Conservation (phyloP, 2,888 invertebrate genomes). For the Patella pellucida region DNA sequence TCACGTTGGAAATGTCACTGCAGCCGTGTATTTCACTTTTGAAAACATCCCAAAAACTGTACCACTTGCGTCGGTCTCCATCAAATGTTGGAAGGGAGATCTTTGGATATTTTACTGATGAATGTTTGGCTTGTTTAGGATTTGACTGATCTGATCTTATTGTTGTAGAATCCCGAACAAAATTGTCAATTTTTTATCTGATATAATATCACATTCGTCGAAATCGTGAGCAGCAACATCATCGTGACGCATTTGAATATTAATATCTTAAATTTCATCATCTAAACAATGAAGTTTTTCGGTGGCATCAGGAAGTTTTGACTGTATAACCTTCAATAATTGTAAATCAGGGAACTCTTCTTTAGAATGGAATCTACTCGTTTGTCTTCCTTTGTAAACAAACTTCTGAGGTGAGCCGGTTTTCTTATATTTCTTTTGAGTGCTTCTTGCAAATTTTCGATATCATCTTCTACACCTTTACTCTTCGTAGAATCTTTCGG, state of each 20-base stretch:
- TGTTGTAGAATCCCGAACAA: not conserved
- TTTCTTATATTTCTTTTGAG: not conserved
- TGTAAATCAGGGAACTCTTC: not conserved
- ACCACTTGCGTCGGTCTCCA: not conserved
- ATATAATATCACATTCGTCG: not conserved
- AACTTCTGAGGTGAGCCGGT: not conserved
- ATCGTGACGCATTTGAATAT: not conserved
- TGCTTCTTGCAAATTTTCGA: not conserved
- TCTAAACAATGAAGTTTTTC: not conserved
- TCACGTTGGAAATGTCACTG: too few relatives aligned
- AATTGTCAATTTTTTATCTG: not conserved
- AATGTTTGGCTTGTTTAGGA: not conserved
- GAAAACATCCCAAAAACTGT: too few relatives aligned
- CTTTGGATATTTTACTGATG: not conserved
- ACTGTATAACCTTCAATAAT: not conserved
- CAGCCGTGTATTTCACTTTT: too few relatives aligned
- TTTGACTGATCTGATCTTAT: not conserved
- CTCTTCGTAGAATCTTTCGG: not conserved
- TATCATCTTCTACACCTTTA: not conserved
- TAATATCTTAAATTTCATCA: not conserved
- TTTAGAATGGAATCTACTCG: not conserved
- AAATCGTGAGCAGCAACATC: not conserved
- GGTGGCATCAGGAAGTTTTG: not conserved
- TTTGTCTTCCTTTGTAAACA: slow-evolving; percentile 4
- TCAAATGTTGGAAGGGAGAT: not conserved